Base-by-base conservation (phyloP, 2,797 vertebrate genomes). In the Pseudotriccus pelzelni region DNA sequence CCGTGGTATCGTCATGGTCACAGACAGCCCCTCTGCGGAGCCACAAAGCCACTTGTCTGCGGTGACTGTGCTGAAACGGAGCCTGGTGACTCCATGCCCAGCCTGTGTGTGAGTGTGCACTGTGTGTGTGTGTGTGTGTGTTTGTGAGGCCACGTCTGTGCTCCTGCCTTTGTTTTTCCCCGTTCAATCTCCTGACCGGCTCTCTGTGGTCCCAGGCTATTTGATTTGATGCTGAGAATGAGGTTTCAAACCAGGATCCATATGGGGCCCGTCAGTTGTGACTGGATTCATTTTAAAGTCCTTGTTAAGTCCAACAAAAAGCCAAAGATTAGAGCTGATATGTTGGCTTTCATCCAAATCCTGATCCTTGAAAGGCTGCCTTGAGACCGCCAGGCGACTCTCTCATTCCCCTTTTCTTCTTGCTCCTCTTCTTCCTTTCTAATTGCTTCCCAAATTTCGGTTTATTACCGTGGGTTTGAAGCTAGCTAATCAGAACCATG, bases 281-380 rank as follows among this genome's bases (percentile, higher is more conserved):
- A 96, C 93, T 94, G 96, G 95, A 95, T 96, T 96, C 94, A 53
- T 95, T 97, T 95, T 96, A 94, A 96, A 97, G 91, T 96, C 92
- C 95, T 96, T 89, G 92, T 93, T 97, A 97, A 96, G 87, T 95
- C 94, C 91, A 95, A 97, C 90, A 96, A 94, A 96, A 95, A 93
- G 91, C 90, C 94, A 95, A 96, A 97, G 95, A 96, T 97, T 96
- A 97, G 96, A 96, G 91, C 90, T 89, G 96, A 97, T 97, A 94
- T 76, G 75, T 84, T 96, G 97, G 97, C 96, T 90, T 72, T 83
- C 75, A 20, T 93, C 94, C 97, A 97, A 84, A 82, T 87, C 7
- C 89, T 82, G 87, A 95, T 96, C 95, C 92, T 90, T 94, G 93
- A 95, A 96, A 96, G 90, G 75, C 95, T 93, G 95, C 93, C 85